Evolutionary conservation across 1,140 invertebrate species (phyloP).

Genomic region (Drosophila ogumai): DNA sequence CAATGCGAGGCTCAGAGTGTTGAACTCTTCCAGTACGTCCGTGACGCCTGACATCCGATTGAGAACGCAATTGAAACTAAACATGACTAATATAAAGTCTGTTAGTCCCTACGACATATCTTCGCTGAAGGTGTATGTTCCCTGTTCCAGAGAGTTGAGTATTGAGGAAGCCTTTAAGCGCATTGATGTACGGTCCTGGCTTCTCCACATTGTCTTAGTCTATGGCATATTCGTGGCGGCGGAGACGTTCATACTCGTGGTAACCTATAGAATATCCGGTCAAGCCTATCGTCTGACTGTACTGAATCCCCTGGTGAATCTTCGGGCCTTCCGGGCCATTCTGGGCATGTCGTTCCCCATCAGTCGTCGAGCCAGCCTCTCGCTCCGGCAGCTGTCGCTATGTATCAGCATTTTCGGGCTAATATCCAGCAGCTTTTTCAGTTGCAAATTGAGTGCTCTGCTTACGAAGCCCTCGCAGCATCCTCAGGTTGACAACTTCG

Average conservation of each 20-base stretch:
- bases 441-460: constrained; percentile 50
- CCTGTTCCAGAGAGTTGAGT: constrained; percentile 18
- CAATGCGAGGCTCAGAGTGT: not conserved
- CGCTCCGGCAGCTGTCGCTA: constrained; percentile 31
- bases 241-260: constrained; percentile 16
- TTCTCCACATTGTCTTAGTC: not conserved
- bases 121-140: constrained; percentile 23
- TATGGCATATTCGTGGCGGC: constrained; percentile 32
- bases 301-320: constrained; percentile 25
- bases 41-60: not conserved
- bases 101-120: not conserved
- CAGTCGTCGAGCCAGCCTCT: not conserved
- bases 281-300: not conserved
- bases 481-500: constrained; percentile 12
- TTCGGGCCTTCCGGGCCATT: constrained; percentile 23
- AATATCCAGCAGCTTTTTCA: constrained; percentile 37
- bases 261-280: not conserved
- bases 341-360: constrained; percentile 32
- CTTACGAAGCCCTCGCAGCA: constrained; percentile 21
- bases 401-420: constrained; percentile 46
- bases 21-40: not conserved
- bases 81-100: not conserved
- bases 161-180: constrained; percentile 26
- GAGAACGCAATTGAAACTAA: no score
- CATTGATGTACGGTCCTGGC: constrained; percentile 2